A percentile compares a stretch with the other conserved stretches of the same genome.
These are phyloP conservation scores for Rhyacophila evoluta DNA, from an alignment of 2,888 invertebrate genomes.

Conservation along the genomic window DNA sequence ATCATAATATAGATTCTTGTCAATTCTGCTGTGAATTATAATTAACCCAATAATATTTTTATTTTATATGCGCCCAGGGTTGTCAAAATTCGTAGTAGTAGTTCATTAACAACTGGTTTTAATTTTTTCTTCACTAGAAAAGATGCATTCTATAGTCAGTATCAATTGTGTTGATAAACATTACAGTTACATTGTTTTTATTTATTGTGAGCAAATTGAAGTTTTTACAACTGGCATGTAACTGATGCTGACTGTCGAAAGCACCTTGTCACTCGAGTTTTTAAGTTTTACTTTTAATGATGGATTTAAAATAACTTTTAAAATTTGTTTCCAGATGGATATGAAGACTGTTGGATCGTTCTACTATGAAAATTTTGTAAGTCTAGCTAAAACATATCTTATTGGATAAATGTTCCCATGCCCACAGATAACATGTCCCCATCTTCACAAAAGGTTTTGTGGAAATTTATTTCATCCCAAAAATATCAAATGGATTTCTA, in stretches of 20 bases:
- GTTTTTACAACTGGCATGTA: too few species aligned
- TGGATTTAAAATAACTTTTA: background rate
- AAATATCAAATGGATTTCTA: too few species aligned
- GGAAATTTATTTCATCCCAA: too few species aligned
- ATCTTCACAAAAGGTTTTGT: too few species aligned
- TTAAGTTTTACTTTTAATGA: conserved; percentile 48
- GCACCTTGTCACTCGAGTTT: conserved; percentile 65
- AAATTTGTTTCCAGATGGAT: conserved; percentile 86
- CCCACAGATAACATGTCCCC: too few species aligned
- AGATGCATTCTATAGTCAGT: conserved; percentile 56
- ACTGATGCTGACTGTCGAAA: conserved; percentile 56
- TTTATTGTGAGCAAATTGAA: too few species aligned
- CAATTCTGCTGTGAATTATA: background rate
- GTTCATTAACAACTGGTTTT: conserved; percentile 17
- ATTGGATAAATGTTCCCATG: too few species aligned
- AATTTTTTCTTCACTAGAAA: conserved; percentile 48
- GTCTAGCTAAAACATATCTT: conserved; percentile 64
- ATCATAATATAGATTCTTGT: background rate
- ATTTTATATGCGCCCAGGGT: conserved; percentile 4
- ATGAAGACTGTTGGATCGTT: conserved; percentile 96
- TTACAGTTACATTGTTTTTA: too few species aligned
- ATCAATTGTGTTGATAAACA: too few species aligned
- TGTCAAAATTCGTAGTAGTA: background rate
- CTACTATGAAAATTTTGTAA: conserved; percentile 97
- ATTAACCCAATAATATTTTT: background rate